phyloP scores from a whole-genome alignment of 2,888 invertebrate genomes.

The Stegana nigrithorax region DNA sequence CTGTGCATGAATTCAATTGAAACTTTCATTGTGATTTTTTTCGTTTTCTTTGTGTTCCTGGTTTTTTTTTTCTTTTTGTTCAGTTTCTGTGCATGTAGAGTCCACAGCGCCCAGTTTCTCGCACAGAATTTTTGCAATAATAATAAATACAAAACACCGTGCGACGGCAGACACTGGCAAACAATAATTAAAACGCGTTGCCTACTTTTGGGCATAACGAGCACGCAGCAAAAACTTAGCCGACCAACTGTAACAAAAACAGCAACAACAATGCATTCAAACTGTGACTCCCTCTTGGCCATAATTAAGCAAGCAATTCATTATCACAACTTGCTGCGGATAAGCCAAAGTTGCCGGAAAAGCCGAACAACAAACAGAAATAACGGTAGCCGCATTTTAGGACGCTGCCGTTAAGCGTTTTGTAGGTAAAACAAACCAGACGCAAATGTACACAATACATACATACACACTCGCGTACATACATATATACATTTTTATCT shows the following conservation, averaged over 20 bases:
- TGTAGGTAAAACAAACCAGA: no score
- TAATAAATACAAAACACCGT: no score
- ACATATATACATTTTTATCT: no score
- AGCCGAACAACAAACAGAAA: not conserved
- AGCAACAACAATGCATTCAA: constrained; percentile 4
- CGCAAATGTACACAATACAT: no score
- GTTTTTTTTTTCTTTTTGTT: no score
- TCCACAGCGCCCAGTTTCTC: no score
- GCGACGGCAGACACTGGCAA: not conserved
- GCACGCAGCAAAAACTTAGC: not conserved
- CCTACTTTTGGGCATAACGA: constrained; percentile 1
- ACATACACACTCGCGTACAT: no score
- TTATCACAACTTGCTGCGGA: constrained; percentile 40
- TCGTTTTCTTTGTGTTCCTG: not conserved
- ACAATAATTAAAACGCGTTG: constrained; percentile 14
- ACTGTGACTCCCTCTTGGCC: constrained; percentile 35
- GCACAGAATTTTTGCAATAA: no score
- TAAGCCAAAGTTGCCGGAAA: constrained; percentile 1
- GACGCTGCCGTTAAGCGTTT: no score
- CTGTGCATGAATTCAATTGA: constrained; percentile 8
- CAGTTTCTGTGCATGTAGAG: no score
- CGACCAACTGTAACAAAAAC: constrained; percentile 2
- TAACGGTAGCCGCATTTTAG: no score
- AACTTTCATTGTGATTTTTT: no score
- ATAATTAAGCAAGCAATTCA: constrained; percentile 52